A percentile compares a stretch with the other conserved stretches of the same genome.
Evolutionary conservation across 2,113 vertebrate genomes (phyloP).

Genomic region (Balaeniceps rex): DNA sequence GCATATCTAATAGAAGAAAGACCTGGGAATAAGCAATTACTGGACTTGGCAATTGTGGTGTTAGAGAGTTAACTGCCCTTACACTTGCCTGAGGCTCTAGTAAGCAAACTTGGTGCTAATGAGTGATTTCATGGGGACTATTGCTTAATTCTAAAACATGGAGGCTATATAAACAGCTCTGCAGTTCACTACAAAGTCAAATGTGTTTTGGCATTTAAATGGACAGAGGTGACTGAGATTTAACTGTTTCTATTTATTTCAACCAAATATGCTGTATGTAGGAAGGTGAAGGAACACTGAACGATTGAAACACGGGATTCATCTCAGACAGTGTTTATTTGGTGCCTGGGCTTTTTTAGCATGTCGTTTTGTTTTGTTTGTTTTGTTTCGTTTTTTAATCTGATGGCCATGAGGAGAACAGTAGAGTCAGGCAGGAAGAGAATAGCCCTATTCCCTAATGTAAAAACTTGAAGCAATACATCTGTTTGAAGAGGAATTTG

Average conservation of each 20-base stretch:
- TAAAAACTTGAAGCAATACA: neutral
- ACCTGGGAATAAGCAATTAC: neutral
- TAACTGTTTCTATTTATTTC: constrained; percentile 24
- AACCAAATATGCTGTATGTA: neutral
- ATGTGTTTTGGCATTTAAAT: constrained; percentile 10
- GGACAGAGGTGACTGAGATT: neutral
- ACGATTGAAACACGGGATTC: neutral
- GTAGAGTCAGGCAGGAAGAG: neutral
- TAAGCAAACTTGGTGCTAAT: constrained; percentile 17
- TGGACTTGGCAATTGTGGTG: neutral
- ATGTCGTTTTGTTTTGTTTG: neutral
- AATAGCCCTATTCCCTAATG: neutral
- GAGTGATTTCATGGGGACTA: constrained; percentile 28
- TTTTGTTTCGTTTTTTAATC: neutral
- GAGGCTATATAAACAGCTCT: constrained; percentile 19
- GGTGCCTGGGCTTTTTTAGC: neutral
- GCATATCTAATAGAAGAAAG: neutral
- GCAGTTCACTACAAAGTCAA: constrained; percentile 36
- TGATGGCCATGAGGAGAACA: neutral
- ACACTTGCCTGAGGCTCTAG: constrained; percentile 3
- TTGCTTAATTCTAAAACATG: constrained; percentile 31
- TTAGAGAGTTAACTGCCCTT: neutral
- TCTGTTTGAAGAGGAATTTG: neutral
- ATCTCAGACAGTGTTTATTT: neutral
- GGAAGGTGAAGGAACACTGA: neutral